Base-by-base conservation (phyloP, 1,140 invertebrate genomes). In the Hylaeus volcanicus region DNA sequence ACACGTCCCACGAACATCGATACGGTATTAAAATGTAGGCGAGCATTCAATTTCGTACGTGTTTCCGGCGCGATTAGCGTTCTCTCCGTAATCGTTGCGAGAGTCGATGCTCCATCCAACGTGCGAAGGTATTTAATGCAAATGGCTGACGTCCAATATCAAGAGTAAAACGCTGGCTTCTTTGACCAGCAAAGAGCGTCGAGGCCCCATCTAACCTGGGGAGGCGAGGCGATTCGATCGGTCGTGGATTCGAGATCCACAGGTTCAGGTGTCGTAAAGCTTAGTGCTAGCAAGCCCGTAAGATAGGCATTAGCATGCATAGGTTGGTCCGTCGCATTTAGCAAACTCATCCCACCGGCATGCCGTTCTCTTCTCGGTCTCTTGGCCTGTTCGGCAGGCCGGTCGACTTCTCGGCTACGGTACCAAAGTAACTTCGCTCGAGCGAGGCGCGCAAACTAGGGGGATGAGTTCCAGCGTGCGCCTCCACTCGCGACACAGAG, bases 231-330 rank as follows among this genome's bases (percentile, higher is more conserved):
- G 64, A 60, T 66, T 71, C 63, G 78, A 86, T 81, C 63, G 73
- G n/a, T 51, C 74, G 71, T 39, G 65, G 51, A 72, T 39, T 43
- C 14, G 45, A 85, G 86, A 90, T 88, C 89, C 84, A 85, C 89
- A 89, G 87, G 84, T 90, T 90, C 75, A 69, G 56, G 69, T 81
- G 81, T 85, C 79, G 87, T 73, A 77, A 85, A 85, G 83, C 80
- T 82, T 63, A 64, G 74, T 77, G 82, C 79, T 80, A 69, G 81
- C 87, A 86, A 90, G 83, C 72, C 78, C 74, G 82, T 89, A 89
- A 91, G 89, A 90, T 89, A 85, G 83, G 85, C 88, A 91, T 91
- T 91, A 91, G 88, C 89, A 91, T 92, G 90, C 91, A 91, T 91
- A 90, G 89, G 88, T 90, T 89, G 90, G 73, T 83, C 69, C 84